Evolutionary conservation across 2,113 vertebrate species (phyloP), one percentile per base, ranked within the genome.

Genomic region (Illadopsis cleaveri): DNA sequence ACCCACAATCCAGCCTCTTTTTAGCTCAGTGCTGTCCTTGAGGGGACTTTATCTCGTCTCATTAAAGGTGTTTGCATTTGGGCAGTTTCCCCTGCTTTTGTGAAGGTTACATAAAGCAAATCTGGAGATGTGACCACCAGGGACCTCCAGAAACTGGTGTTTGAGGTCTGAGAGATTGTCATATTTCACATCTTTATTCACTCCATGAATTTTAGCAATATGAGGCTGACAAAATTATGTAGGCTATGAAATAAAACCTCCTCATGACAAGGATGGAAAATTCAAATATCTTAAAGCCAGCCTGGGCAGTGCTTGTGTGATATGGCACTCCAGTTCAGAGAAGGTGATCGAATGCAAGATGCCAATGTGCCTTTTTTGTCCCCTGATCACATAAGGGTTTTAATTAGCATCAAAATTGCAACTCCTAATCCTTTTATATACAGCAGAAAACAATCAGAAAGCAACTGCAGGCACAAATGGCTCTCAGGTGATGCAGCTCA

Each of bases 391-490:
- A 12, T 7, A 2, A 48, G 5, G 16, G 16, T 82, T 68, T 61
- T 65, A 96, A 94, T 35, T 56, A 75, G 75, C 78, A 86, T 87
- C 78, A 80, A 82, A 95, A 93, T 83, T 47, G 17, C 87, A 61
- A 70, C 37, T 62, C 30, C 10, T 25, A 66, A 57, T 82, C 58
- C 62, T 90, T 92, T 81, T 76, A 68, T 78, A 77, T 88, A 79
- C 35, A 37, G 45, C 4, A 38, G 85, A 95, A 96, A 91, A 76
- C 65, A 95, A 96, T 83, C 54, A 84, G 86, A 89, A 97, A 97
- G 33, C 35, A 69, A 68, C 65, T 95, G 40, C 78, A 84, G 92
- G 48, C 54, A 60, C 5, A 56, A 81, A 37, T 88, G 62, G 44
- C 61, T 90, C 77, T 97, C 82, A 61, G 44, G 30, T 72, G 64